Percentiles rank a stretch among this genome's conserved stretches.
phyloP scores from a whole-genome alignment of 2,113 vertebrate genomes.

The Microtus ochrogaster region DNA sequence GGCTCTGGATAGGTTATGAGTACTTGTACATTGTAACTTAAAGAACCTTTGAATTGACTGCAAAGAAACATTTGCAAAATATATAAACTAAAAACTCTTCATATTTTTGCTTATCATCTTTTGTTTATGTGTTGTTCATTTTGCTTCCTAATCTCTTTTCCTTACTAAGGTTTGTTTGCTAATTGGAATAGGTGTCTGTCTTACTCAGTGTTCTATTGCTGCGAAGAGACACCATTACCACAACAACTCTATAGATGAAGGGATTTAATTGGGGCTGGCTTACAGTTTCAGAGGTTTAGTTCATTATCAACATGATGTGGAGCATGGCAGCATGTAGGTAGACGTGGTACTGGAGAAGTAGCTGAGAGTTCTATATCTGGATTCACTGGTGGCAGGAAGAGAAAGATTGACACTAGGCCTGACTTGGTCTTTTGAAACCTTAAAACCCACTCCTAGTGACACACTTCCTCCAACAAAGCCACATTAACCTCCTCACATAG shows the following conservation, averaged over 20 bases:
- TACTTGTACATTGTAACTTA: not conserved
- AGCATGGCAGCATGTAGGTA: not conserved
- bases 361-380: not conserved
- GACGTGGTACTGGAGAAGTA: not conserved
- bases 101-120: not conserved
- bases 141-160: not conserved
- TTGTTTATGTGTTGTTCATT: not conserved
- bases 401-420: not conserved
- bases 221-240: not conserved
- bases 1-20: not conserved
- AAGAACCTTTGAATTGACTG: not conserved
- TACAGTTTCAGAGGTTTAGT: not conserved
- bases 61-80: constrained; percentile 31
- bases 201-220: not conserved
- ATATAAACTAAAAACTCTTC: not conserved
- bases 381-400: not conserved
- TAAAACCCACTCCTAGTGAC: not conserved
- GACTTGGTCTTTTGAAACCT: not conserved
- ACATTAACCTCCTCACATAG: not conserved
- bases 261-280: not conserved
- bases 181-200: not conserved
- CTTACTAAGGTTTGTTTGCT: not conserved
- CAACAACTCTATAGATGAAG: not conserved
- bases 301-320: not conserved
- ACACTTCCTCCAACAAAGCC: not conserved